Conservation (phyloP, 2,888 invertebrate genomes). For the Philereme transversata region DNA sequence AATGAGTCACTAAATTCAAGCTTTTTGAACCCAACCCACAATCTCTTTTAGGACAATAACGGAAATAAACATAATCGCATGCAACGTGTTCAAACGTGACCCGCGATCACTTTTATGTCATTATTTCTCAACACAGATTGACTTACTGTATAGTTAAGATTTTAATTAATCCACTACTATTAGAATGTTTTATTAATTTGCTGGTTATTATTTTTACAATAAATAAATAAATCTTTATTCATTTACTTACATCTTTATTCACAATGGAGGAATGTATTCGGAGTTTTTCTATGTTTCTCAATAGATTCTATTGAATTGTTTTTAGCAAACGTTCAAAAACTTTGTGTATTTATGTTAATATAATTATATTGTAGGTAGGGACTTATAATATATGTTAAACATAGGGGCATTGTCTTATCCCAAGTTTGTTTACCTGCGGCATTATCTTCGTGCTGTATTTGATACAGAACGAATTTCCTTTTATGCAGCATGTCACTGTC, state of each 20-base stretch:
- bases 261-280: not conserved
- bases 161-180: not conserved
- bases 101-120: slow-evolving; percentile 12
- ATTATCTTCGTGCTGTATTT: slow-evolving; percentile 54
- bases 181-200: not conserved
- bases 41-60: slow-evolving; percentile 25
- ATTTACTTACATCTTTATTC: too few relatives aligned
- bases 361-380: too few relatives aligned
- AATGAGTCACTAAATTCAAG: slow-evolving; percentile 22
- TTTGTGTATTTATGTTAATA: not conserved
- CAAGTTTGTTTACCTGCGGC: slow-evolving; percentile 43
- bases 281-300: not conserved
- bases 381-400: too few relatives aligned
- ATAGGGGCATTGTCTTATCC: not conserved
- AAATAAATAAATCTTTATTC: too few relatives aligned
- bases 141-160: not conserved
- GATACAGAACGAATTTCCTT: slow-evolving; percentile 67
- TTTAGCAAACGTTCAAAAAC: not conserved
- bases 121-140: slow-evolving; percentile 12
- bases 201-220: not conserved
- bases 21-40: slow-evolving; percentile 25
- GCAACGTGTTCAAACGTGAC: slow-evolving; percentile 25
- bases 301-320: not conserved
- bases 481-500: slow-evolving; percentile 70
- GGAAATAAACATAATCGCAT: slow-evolving; percentile 15